Percentiles rank a stretch among this genome's conserved stretches.
Conservation (phyloP, 2,797 vertebrate genomes). For the Paramormyrops hopkinsi region DNA sequence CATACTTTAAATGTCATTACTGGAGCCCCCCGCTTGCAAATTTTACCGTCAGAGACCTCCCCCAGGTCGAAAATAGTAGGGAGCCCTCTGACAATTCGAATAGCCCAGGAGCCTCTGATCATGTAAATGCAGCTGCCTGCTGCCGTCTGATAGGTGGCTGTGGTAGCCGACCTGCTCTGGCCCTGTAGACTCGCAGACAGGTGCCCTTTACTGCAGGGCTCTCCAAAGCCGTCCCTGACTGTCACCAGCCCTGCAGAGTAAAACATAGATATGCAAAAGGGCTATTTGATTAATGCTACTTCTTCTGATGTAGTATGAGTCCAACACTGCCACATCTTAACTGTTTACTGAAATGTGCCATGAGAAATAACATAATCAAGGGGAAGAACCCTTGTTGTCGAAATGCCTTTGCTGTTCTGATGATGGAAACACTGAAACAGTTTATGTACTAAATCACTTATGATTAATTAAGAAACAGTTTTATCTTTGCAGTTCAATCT, state of each 20-base stretch:
- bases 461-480: not conserved
- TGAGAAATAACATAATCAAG: not conserved
- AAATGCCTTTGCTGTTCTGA: not conserved
- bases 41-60: not conserved
- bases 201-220: not conserved
- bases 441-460: not conserved
- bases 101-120: not conserved
- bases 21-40: not conserved
- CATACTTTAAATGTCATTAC: not conserved
- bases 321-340: not conserved
- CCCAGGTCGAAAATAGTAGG: not conserved
- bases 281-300: not conserved
- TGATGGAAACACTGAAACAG: not conserved
- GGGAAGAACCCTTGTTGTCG: not conserved
- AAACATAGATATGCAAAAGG: not conserved
- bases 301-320: not conserved
- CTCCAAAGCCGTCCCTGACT: not conserved
- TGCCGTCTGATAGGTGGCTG: not conserved
- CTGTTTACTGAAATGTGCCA: not conserved
- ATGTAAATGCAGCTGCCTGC: not conserved
- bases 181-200: not conserved
- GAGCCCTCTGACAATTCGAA: not conserved
- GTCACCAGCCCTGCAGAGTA: not conserved
- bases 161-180: not conserved
- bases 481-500: not conserved